Conservation (phyloP, 2,113 vertebrate genomes). For the Scalopus aquaticus region DNA sequence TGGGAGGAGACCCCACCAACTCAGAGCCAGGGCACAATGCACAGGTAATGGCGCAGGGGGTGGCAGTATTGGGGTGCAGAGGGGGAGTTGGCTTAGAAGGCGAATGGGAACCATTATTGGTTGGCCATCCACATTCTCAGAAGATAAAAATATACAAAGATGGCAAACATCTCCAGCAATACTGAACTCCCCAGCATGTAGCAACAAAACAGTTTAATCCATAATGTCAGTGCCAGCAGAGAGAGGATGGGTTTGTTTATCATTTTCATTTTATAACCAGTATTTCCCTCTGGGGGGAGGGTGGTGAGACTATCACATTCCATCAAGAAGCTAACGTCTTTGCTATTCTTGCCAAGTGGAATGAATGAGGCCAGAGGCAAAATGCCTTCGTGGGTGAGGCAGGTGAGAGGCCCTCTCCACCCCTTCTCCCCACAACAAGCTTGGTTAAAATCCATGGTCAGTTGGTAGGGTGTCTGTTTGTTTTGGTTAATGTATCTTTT, state of each 20-base stretch:
- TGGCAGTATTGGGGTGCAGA: too few relatives aligned
- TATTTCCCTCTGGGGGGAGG: background rate
- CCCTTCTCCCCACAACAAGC: background rate
- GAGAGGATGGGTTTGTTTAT: background rate
- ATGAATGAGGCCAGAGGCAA: background rate
- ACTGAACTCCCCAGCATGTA: background rate
- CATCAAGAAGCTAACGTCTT: background rate
- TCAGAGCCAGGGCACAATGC: background rate
- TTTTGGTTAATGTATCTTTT: too few relatives aligned
- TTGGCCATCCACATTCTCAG: background rate
- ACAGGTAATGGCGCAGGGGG: fast-evolving
- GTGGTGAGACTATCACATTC: background rate
- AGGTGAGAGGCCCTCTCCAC: background rate
- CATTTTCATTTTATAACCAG: background rate
- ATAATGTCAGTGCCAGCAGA: background rate
- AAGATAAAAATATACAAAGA: background rate
- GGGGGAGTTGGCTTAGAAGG: background rate
- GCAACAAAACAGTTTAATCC: background rate
- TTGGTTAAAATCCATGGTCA: background rate
- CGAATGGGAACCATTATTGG: fast-evolving
- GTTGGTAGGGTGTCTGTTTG: too few relatives aligned
- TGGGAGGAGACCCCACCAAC: background rate
- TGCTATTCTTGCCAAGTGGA: background rate
- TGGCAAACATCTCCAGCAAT: background rate
- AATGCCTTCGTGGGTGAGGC: background rate